A percentile compares a stretch with the other conserved stretches of the same genome.
Evolutionary conservation across 2,888 invertebrate genomes (phyloP).

Genomic region (Platerodrilus igneus): DNA sequence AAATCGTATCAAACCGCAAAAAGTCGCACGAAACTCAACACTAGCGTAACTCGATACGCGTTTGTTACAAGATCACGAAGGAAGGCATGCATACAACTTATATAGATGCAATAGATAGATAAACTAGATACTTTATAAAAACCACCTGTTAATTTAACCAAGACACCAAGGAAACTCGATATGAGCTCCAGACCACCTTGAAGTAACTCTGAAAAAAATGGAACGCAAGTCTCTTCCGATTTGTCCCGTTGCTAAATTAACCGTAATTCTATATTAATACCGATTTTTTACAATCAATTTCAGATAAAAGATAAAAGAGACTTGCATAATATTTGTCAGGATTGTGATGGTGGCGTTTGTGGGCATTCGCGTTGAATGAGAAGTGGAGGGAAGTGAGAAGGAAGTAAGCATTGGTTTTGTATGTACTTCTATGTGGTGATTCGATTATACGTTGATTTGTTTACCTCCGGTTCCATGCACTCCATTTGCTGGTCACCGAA

Average conservation of each 20-base stretch:
- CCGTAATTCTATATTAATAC: too few relatives aligned
- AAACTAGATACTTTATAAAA: slow-evolving; percentile 33
- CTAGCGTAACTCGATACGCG: slow-evolving; percentile 31
- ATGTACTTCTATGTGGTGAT: slow-evolving; percentile 36
- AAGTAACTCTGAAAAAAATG: slow-evolving; percentile 24
- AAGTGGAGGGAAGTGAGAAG: slow-evolving; percentile 12
- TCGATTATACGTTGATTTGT: slow-evolving; percentile 47
- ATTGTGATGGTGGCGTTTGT: too few relatives aligned
- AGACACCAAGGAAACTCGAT: slow-evolving; percentile 25
- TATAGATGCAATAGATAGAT: slow-evolving; percentile 32
- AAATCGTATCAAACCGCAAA: too few relatives aligned
- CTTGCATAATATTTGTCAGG: too few relatives aligned
- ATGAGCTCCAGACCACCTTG: slow-evolving; percentile 32
- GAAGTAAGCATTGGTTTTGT: slow-evolving; percentile 14
- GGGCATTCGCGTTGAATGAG: too few relatives aligned
- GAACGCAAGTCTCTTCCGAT: slow-evolving; percentile 31
- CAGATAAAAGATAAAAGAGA: too few relatives aligned
- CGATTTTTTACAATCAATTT: too few relatives aligned
- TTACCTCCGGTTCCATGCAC: slow-evolving; percentile 43
- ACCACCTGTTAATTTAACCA: slow-evolving; percentile 32
- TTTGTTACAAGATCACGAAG: slow-evolving; percentile 31
- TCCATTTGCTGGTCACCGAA: slow-evolving; percentile 47
- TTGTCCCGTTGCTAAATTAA: slow-evolving; percentile 36
- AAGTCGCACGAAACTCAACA: too few relatives aligned
- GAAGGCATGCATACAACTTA: slow-evolving; percentile 33